Percentiles rank a stretch among this genome's conserved stretches.
Conservation (phyloP, 2,797 vertebrate species). For the Typhlichthys subterraneus region DNA sequence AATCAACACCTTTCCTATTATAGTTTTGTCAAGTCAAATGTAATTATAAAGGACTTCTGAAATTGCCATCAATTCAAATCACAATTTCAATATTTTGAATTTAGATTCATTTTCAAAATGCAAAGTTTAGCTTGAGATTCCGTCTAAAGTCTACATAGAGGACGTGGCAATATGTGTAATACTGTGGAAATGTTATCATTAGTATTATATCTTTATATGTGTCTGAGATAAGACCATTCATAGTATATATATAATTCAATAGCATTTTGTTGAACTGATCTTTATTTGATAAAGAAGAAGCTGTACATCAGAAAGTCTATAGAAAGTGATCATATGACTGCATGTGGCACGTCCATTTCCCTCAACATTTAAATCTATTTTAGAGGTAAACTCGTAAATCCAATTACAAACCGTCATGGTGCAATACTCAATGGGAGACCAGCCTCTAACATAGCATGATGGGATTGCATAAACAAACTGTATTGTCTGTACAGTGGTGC, state of each 20-base stretch:
- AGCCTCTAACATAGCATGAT: not conserved
- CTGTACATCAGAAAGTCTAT: too few relatives aligned
- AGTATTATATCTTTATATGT: not conserved
- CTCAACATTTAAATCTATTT: conserved; percentile 7
- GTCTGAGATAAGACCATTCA: too few relatives aligned
- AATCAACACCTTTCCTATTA: conserved; percentile 11
- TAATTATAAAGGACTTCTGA: not conserved
- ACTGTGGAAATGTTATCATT: not conserved
- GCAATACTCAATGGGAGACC: not conserved
- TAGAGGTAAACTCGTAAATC: not conserved
- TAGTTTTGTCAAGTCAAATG: not conserved
- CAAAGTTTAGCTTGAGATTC: too few relatives aligned
- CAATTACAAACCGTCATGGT: not conserved
- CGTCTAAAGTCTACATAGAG: too few relatives aligned
- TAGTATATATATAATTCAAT: not conserved
- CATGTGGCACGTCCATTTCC: not conserved
- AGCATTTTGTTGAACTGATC: not conserved
- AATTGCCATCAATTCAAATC: not conserved
- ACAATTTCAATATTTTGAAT: too few relatives aligned
- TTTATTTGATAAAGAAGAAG: not conserved
- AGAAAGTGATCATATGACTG: not conserved
- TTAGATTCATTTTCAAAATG: too few relatives aligned
- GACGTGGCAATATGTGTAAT: too few relatives aligned
- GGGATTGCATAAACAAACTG: not conserved
- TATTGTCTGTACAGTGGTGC: not conserved